phyloP scores from a whole-genome alignment of 2,797 vertebrate genomes.

The Phoxinus dragarum region DNA sequence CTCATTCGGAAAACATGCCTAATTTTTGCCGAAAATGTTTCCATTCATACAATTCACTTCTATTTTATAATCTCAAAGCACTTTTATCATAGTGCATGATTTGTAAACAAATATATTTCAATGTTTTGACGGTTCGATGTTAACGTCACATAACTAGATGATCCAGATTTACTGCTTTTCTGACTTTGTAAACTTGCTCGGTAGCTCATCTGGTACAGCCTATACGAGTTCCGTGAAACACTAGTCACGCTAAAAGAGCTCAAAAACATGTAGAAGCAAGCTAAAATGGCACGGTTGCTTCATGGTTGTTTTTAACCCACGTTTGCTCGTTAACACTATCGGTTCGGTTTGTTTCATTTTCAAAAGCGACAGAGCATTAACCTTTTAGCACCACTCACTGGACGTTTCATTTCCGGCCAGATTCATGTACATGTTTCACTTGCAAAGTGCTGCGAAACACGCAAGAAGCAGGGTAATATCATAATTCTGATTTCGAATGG shows the following conservation, averaged over 20 bases:
- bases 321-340: neutral
- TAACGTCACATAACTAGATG: neutral
- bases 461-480: neutral
- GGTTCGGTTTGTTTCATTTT: neutral
- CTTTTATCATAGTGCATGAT: neutral
- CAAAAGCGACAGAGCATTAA: neutral
- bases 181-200: neutral
- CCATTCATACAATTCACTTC: neutral
- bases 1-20: neutral
- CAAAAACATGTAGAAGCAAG: neutral
- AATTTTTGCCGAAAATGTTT: neutral
- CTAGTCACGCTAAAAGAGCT: neutral
- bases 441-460: neutral
- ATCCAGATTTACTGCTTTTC: neutral
- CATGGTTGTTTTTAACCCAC: neutral
- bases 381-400: neutral
- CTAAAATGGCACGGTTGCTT: neutral
- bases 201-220: neutral
- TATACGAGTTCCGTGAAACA: too few species aligned
- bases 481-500: neutral
- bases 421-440: neutral
- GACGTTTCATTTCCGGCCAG: neutral
- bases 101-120: neutral
- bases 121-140: neutral
- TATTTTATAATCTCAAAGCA: neutral